Base-by-base conservation (phyloP, 1,140 invertebrate species). In the Leptopilina clavipes region DNA sequence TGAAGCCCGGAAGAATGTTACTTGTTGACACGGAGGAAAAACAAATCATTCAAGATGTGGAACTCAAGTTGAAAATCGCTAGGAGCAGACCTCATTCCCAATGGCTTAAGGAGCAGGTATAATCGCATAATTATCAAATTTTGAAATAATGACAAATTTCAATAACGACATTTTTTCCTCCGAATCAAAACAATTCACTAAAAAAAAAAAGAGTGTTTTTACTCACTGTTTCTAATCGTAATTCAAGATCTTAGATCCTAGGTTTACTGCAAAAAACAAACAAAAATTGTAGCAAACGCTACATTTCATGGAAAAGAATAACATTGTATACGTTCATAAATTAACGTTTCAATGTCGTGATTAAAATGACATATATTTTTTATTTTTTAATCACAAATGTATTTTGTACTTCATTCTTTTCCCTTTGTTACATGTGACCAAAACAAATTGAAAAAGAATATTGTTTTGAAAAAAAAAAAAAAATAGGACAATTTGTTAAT, bases 1-100 rank as follows among this genome's bases (percentile, higher is more conserved):
- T 99, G 86, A 98, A 99, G 90, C 98, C 98, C 1, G 98, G 98
- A 2, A 93, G 98, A 81, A 99, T 99, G 98, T 92, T 99, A 85
- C 91, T 99, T 75, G 97, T 99, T 76, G 98, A 99, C 89, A 99
- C 98, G 0, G 90, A 95, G 81, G 94, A 96, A 84, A 95, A 98
- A 90, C 93, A 93, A 76, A 95, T 99, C 79, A 98, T 98, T 81
- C 94, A 96, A 86, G 98, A 99, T 89, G 96, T 99, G 73, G 96
- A 98, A 83, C 90, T 99, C 18, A 99, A 99, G 91, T 87, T 94
- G 76, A 88, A 95, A 45, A 98, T 99, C 82, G 95, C 98, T 11
- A 92, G 92, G 79, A 95, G 95, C 79, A 92, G 98, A 71, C 97
- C 98, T 12, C 96, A 99, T 86, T 95, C 94, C 3, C 91, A 95